These are phyloP conservation scores for Cynodonichthys magdalenae DNA, from an alignment of 2,797 vertebrate species.

Conservation along the genomic window DNA sequence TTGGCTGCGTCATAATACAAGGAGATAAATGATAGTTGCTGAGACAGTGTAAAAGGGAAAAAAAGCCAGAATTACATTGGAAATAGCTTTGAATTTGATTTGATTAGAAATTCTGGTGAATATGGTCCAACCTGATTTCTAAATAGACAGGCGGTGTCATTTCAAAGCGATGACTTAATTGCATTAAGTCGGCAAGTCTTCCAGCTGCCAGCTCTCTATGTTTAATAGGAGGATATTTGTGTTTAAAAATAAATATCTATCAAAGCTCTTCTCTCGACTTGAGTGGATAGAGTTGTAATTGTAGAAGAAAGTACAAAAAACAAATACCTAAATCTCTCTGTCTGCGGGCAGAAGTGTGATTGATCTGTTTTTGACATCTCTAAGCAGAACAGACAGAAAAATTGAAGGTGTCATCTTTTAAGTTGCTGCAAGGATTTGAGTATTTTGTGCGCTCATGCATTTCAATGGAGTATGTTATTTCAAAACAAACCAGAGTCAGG, in stretches of 20 bases:
- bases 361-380: conserved; percentile 30
- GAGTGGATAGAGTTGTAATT: conserved; percentile 1
- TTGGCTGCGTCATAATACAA: conserved; percentile 21
- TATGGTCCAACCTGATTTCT: conserved; percentile 52
- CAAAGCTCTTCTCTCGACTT: background rate
- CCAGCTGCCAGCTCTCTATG: conserved; percentile 48
- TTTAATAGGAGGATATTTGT: conserved; percentile 29
- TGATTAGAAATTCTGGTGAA: conserved; percentile 56
- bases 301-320: background rate
- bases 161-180: conserved; percentile 60
- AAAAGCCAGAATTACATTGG: conserved; percentile 29
- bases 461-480: conserved; percentile 25
- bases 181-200: conserved; percentile 55
- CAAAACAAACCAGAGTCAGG: conserved; percentile 27
- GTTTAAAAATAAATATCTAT: conserved; percentile 10
- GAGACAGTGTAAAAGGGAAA: background rate
- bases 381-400: conserved; percentile 16
- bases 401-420: conserved; percentile 25
- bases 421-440: conserved; percentile 14
- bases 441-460: conserved; percentile 24
- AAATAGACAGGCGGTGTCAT: conserved; percentile 50
- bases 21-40: conserved; percentile 21
- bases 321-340: conserved; percentile 7
- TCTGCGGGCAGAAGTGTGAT: conserved; percentile 4
- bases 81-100: conserved; percentile 56